These are phyloP conservation scores for Microtus pennsylvanicus DNA, from an alignment of 2,113 vertebrate genomes.

Conservation along the genomic window DNA sequence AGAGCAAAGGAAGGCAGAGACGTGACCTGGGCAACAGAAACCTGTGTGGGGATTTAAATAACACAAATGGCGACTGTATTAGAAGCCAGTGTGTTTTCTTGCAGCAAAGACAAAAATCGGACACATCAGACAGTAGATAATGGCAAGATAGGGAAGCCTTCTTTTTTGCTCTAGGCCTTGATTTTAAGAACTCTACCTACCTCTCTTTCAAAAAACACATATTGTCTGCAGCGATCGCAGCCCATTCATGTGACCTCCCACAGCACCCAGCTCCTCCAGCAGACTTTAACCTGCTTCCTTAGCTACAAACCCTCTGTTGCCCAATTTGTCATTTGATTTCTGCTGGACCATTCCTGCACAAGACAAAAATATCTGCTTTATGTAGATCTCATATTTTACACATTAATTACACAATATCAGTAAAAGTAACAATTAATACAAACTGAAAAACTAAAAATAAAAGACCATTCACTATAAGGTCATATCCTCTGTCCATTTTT, in stretches of 20 bases:
- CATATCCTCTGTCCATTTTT: not conserved
- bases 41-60: not conserved
- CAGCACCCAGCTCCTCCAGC: not conserved
- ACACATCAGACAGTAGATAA: not conserved
- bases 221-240: not conserved
- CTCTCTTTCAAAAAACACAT: not conserved
- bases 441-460: not conserved
- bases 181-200: not conserved
- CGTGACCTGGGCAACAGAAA: not conserved
- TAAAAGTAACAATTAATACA: not conserved
- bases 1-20: not conserved
- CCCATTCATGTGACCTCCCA: not conserved
- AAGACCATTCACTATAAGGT: not conserved
- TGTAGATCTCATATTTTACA: not conserved
- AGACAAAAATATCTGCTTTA: not conserved
- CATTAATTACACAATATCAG: not conserved
- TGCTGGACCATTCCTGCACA: not conserved
- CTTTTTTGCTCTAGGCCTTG: not conserved
- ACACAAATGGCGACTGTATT: not conserved
- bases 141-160: not conserved
- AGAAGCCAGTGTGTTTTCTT: not conserved
- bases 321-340: not conserved
- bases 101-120: not conserved
- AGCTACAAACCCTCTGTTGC: not conserved
- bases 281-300: not conserved